These are phyloP conservation scores for Folsomia manolachei DNA, from an alignment of 2,888 invertebrate genomes.

Conservation along the genomic window DNA sequence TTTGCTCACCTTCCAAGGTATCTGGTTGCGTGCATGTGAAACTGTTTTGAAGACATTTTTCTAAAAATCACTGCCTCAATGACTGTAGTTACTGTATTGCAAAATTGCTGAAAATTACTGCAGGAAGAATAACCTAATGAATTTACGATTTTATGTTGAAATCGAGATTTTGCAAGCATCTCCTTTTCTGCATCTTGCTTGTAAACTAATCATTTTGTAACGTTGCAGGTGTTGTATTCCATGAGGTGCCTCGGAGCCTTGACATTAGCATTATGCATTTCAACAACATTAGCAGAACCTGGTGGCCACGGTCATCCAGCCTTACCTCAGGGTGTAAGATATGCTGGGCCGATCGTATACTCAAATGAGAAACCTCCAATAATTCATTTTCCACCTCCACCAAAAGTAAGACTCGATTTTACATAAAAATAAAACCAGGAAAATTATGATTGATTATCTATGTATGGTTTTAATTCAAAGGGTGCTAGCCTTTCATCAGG, in stretches of 20 bases:
- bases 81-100: no score
- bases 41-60: no score
- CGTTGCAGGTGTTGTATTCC: conserved; percentile 37
- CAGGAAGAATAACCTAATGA: no score
- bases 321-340: conserved; percentile 39
- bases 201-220: conserved; percentile 5
- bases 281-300: conserved; percentile 35
- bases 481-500: conserved; percentile 5
- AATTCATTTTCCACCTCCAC: conserved; percentile 50
- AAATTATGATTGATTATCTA: neutral
- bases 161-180: no score
- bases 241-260: conserved; percentile 31
- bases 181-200: no score
- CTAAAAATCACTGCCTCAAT: no score
- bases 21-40: no score
- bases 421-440: neutral
- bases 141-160: no score
- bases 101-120: no score
- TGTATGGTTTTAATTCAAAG: no score
- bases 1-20: no score
- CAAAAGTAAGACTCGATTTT: conserved; percentile 33
- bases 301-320: conserved; percentile 27
- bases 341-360: conserved; percentile 50
- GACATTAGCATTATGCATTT: conserved; percentile 10
- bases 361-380: conserved; percentile 50